Percentiles rank a stretch among this genome's conserved stretches.
Conservation (phyloP, 2,888 invertebrate genomes). For the Phytoseiulus persimilis region DNA sequence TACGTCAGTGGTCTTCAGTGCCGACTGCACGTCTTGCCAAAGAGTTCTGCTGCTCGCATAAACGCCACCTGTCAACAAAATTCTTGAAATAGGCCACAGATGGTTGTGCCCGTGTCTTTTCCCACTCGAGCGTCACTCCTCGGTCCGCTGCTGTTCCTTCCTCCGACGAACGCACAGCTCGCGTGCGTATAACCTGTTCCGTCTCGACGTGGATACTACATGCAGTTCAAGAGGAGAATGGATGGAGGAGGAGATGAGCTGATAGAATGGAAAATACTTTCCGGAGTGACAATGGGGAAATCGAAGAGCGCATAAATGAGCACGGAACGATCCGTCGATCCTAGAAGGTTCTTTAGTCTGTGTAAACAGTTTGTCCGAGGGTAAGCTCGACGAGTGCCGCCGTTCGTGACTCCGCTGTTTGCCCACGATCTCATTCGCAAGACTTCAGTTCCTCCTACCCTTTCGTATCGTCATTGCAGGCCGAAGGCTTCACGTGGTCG, state of each 20-base stretch:
- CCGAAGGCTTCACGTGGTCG: slow-evolving; percentile 29
- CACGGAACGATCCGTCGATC: neutral
- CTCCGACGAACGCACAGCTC: neutral
- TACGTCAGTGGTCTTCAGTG: no score
- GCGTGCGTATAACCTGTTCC: no score
- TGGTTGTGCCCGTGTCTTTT: neutral
- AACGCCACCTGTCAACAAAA: neutral
- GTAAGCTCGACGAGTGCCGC: neutral
- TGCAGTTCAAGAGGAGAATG: neutral
- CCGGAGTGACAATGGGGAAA: neutral
- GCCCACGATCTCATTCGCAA: neutral
- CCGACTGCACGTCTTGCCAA: no score
- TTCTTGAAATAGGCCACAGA: neutral
- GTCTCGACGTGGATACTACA: no score
- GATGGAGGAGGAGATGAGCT: neutral
- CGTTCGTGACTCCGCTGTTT: neutral
- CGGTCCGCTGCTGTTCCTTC: neutral
- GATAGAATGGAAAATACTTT: neutral
- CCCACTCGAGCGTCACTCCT: neutral
- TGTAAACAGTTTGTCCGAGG: neutral
- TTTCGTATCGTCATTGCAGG: neutral
- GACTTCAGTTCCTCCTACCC: neutral
- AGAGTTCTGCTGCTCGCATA: neutral
- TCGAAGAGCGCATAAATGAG: neutral
- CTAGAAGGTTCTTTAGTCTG: neutral